Percentiles rank a stretch among this genome's conserved stretches.
These are phyloP conservation scores for Zeus faber DNA, from an alignment of 2,113 vertebrate genomes.

Conservation along the genomic window DNA sequence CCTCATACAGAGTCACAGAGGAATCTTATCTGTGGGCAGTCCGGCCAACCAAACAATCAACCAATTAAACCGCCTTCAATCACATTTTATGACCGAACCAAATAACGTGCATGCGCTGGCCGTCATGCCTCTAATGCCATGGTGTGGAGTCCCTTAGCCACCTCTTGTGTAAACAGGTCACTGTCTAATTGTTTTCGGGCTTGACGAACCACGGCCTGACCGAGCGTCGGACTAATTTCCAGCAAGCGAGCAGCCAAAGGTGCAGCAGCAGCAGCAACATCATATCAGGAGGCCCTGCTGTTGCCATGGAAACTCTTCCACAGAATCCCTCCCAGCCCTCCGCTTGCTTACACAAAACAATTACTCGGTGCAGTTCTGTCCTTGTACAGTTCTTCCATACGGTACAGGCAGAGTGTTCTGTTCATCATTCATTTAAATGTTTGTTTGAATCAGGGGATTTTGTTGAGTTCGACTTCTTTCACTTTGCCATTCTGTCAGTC, in stretches of 20 bases:
- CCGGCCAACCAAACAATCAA: constrained; percentile 40
- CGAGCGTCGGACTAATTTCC: too few relatives aligned
- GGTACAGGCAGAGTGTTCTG: too few relatives aligned
- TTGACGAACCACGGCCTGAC: constrained; percentile 7
- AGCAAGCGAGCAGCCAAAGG: constrained; percentile 18
- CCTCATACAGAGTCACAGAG: constrained; percentile 25
- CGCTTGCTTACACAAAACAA: too few relatives aligned
- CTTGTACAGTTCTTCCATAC: too few relatives aligned
- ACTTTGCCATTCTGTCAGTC: too few relatives aligned
- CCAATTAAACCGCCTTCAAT: constrained; percentile 10
- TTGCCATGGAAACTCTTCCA: too few relatives aligned
- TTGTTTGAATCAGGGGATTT: too few relatives aligned
- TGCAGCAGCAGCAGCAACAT: neutral
- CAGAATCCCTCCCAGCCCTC: too few relatives aligned
- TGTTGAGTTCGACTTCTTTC: too few relatives aligned
- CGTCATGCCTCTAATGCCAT: constrained; percentile 26
- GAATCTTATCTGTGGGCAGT: constrained; percentile 13
- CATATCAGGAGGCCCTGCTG: too few relatives aligned
- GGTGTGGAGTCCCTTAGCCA: constrained; percentile 10
- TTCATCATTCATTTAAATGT: too few relatives aligned
- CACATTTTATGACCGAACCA: constrained; percentile 27
- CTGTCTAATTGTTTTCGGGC: constrained; percentile 26
- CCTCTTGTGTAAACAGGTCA: constrained; percentile 5
- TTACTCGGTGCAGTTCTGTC: too few relatives aligned
- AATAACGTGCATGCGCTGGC: constrained; percentile 2